Base-by-base conservation (phyloP, 2,797 vertebrate genomes). In the Acanthurus leucopareius region DNA sequence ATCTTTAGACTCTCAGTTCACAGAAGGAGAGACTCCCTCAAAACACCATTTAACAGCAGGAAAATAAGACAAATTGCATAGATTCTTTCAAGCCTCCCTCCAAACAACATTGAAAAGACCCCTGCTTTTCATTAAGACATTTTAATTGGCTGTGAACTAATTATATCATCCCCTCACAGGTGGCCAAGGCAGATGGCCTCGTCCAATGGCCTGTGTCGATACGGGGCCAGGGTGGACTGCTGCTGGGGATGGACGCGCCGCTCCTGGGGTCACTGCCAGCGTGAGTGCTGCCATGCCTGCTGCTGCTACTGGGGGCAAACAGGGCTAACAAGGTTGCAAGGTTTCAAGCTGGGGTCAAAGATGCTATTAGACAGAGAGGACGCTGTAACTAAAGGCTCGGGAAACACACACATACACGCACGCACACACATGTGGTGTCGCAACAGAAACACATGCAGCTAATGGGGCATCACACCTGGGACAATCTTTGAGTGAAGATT, bases 181-280 rank as follows among this genome's bases (percentile, higher is more conserved):
- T 99, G 98, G 98, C 96, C 97, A 52, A 95, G 96, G 77, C 98
- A 98, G 83, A 95, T 97, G 83, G 92, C 96, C 59, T 95, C 97
- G 0, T 96, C 97, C 22, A 85, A 92, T 49, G 98, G 98, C 75
- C 92, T 99, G 64, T 99, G 98, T 83, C 97, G 96, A 0, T 99
- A 97, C 25, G 98, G 97, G 7, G 94, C 94, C 79, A 96, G 97
- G 76, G 93, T 98, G 74, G 98, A 98, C 94, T 99, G 98, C 96
- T 99, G 98, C 96, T 99, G 98, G 98, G 98, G 98, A 77, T 99
- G 98, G 98, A 96, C 95, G 0, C 96, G 97, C 0, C 94, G 94
- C 74, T 94, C 97, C 79, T 98, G 97, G 98, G 97, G 97, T 83
- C 97, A 97, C 11, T 99, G 98, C 93, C 97, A 98, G 86, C 98